Percentiles rank a stretch among this genome's conserved stretches.
These are phyloP conservation scores for Drosophila quinaria DNA, from an alignment of 2,888 invertebrate genomes.

Conservation along the genomic window DNA sequence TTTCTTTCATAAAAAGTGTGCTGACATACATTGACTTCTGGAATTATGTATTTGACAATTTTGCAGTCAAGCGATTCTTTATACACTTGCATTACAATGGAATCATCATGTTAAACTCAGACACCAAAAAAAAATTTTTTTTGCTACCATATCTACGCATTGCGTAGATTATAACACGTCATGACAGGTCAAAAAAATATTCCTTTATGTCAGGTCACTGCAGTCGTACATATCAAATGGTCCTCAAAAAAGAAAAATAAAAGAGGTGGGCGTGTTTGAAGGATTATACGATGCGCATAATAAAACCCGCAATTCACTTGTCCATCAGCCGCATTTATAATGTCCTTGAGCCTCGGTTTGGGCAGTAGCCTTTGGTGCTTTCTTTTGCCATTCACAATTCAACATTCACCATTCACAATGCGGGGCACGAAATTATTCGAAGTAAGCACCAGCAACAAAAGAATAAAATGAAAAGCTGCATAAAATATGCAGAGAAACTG, in stretches of 20 bases:
- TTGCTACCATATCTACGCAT: neutral
- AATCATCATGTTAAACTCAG: neutral
- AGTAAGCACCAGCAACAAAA: constrained; percentile 40
- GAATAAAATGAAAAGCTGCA: constrained; percentile 35
- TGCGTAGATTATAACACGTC: constrained; percentile 6
- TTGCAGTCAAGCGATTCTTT: neutral
- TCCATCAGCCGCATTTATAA: constrained; percentile 39
- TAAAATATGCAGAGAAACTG: constrained; percentile 51
- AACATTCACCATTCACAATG: constrained; percentile 32
- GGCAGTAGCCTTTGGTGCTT: constrained; percentile 10
- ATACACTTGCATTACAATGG: neutral
- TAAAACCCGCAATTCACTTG: constrained; percentile 54
- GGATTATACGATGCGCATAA: constrained; percentile 35
- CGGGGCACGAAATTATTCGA: constrained; percentile 31
- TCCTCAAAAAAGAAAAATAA: neutral
- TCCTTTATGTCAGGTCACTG: constrained; percentile 13
- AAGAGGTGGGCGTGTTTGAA: constrained; percentile 11
- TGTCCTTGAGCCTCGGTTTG: constrained; percentile 40
- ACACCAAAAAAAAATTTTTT: neutral
- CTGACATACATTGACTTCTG: neutral
- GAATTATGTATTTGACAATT: neutral
- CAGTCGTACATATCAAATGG: constrained; percentile 7
- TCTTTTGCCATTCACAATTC: constrained; percentile 21
- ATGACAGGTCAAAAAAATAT: neutral
- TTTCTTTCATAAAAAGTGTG: neutral